These are phyloP conservation scores for Noctua fimbriata DNA, from an alignment of 2,888 invertebrate genomes.

Conservation along the genomic window DNA sequence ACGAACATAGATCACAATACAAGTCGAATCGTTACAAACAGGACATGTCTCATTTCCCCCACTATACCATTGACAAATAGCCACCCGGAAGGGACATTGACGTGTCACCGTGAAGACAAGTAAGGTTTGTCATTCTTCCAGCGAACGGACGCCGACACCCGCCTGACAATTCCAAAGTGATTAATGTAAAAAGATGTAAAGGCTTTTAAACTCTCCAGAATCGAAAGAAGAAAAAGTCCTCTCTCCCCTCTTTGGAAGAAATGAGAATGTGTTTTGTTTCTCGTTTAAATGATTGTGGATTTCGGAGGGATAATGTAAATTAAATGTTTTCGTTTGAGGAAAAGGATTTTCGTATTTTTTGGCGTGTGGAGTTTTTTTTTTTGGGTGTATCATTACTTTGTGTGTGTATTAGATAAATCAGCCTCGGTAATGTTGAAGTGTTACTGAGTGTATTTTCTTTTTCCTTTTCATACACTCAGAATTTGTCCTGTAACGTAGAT, in stretches of 20 bases:
- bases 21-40: constrained; percentile 67
- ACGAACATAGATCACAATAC: constrained; percentile 47
- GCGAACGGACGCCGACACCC: constrained; percentile 56
- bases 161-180: constrained; percentile 76
- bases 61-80: constrained; percentile 81
- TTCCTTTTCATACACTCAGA: background rate
- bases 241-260: constrained; percentile 19
- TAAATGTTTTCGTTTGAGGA: constrained; percentile 46
- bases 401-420: constrained; percentile 28
- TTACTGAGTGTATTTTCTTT: background rate
- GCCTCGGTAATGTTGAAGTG: background rate
- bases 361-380: constrained; percentile 21
- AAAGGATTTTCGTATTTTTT: constrained; percentile 43
- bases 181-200: constrained; percentile 76
- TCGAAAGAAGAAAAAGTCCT: constrained; percentile 36
- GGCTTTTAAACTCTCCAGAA: constrained; percentile 65
- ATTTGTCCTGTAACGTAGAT: background rate
- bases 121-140: constrained; percentile 73
- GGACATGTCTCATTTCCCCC: constrained; percentile 72
- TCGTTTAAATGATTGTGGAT: constrained; percentile 41
- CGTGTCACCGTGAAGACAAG: constrained; percentile 67
- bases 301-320: constrained; percentile 51
- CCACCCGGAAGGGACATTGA: constrained; percentile 72
- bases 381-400: constrained; percentile 27
- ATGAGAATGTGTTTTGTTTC: constrained; percentile 50